Evolutionary conservation across 2,888 invertebrate genomes (phyloP).

Genomic region (Synergus gifuensis): DNA sequence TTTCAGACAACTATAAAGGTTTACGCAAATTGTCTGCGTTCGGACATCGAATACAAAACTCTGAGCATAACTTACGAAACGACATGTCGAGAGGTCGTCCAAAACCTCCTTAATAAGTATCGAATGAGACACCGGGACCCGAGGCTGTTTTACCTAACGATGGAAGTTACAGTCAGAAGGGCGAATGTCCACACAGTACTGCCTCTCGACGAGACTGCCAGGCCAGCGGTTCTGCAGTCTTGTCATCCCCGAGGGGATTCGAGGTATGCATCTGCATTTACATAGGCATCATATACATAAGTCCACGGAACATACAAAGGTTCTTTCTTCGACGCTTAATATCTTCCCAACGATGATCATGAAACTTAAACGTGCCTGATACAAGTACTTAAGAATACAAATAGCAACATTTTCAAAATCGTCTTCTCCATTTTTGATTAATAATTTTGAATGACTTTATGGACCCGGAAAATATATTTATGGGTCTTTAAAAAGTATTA

Average conservation of each 20-base stretch:
- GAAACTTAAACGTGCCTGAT: not conserved
- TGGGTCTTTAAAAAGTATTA: not conserved
- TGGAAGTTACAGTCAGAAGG: constrained; percentile 94
- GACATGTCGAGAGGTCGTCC: constrained; percentile 91
- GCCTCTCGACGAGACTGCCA: constrained; percentile 91
- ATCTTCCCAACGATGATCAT: not conserved
- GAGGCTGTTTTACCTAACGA: constrained; percentile 94
- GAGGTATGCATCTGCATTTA: constrained; percentile 79
- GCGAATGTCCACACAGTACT: constrained; percentile 90
- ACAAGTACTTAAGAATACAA: not conserved
- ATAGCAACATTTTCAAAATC: not conserved
- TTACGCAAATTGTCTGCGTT: constrained; percentile 91
- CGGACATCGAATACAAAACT: constrained; percentile 98
- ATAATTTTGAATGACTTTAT: no score
- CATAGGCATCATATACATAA: constrained; percentile 14
- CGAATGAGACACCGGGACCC: constrained; percentile 96
- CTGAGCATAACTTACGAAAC: constrained; percentile 93
- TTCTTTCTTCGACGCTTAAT: not conserved
- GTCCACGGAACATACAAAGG: not conserved
- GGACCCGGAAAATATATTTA: no score
- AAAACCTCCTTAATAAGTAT: constrained; percentile 91
- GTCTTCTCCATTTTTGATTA: no score
- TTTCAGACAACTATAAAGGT: constrained; percentile 94
- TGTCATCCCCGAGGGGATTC: constrained; percentile 97
- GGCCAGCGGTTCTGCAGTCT: constrained; percentile 94